These are phyloP conservation scores for Rhombomys opimus DNA, from an alignment of 2,113 vertebrate genomes.

Conservation along the genomic window DNA sequence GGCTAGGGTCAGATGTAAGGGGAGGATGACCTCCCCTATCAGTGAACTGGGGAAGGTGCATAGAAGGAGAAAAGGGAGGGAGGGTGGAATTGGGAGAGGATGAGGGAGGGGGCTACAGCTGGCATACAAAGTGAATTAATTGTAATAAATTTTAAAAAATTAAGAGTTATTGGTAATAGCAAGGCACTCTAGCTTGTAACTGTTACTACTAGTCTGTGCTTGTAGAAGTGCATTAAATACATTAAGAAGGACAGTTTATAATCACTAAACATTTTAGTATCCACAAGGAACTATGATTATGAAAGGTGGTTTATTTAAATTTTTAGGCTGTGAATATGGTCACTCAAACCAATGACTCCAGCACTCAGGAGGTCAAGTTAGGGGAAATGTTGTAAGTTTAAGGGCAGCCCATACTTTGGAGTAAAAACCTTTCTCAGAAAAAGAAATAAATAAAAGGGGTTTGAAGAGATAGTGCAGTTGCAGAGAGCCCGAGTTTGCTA, in stretches of 20 bases:
- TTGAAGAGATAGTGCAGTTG: not conserved
- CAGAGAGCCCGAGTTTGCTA: not conserved
- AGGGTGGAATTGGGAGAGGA: no score
- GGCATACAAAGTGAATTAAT: no score
- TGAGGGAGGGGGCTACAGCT: no score
- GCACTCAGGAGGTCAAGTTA: not conserved
- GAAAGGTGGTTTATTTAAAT: constrained; percentile 39
- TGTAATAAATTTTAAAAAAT: no score
- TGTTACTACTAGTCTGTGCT: not conserved
- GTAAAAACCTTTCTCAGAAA: not conserved
- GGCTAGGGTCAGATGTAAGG: no score
- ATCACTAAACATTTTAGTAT: constrained; percentile 19
- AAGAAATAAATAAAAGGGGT: not conserved
- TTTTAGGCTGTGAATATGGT: not conserved
- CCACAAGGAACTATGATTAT: not conserved
- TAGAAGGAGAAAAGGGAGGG: no score
- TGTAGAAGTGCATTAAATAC: not conserved
- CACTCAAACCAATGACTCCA: not conserved
- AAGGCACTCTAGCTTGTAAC: not conserved
- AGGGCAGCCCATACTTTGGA: not conserved
- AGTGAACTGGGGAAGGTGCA: no score
- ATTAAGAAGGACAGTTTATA: not conserved
- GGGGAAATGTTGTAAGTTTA: not conserved
- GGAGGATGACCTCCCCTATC: no score
- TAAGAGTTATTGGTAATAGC: not conserved